Percentiles rank a stretch among this genome's conserved stretches.
phyloP scores from a whole-genome alignment of 2,113 vertebrate genomes.

The Pseudorectes ferrugineus region DNA sequence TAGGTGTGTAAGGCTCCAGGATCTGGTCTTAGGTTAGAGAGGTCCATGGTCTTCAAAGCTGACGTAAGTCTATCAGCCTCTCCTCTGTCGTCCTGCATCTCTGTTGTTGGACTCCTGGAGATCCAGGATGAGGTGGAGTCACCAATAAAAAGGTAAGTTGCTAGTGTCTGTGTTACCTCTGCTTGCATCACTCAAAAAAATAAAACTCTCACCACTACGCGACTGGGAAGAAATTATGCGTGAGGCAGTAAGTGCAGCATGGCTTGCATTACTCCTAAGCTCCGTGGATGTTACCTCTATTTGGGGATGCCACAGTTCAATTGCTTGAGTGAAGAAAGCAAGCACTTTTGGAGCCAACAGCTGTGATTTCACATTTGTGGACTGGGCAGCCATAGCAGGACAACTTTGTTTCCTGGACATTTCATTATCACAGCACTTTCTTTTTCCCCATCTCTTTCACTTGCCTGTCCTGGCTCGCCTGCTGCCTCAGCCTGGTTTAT shows the following conservation, averaged over 20 bases:
- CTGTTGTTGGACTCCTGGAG: neutral
- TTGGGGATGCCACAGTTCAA: neutral
- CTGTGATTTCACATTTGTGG: neutral
- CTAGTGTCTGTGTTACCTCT: neutral
- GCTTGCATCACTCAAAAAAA: neutral
- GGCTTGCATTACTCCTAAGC: neutral
- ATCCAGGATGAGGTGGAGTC: neutral
- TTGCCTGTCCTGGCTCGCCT: neutral
- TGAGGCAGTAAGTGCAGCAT: neutral
- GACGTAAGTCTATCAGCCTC: accelerated
- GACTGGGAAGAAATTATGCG: neutral
- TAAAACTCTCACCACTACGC: neutral
- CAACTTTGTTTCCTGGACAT: neutral
- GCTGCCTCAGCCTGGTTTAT: constrained; percentile 67
- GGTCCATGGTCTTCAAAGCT: accelerated
- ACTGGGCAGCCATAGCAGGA: neutral
- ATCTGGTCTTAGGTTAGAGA: neutral
- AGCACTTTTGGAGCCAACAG: neutral
- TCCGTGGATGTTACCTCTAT: neutral
- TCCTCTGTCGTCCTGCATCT: neutral
- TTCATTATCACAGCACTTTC: neutral
- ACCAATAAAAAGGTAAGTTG: neutral
- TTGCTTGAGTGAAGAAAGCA: neutral
- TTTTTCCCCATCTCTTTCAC: neutral
- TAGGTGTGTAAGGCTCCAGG: neutral